phyloP scores from a whole-genome alignment of 2,888 invertebrate genomes.

The Corbicula japonica region DNA sequence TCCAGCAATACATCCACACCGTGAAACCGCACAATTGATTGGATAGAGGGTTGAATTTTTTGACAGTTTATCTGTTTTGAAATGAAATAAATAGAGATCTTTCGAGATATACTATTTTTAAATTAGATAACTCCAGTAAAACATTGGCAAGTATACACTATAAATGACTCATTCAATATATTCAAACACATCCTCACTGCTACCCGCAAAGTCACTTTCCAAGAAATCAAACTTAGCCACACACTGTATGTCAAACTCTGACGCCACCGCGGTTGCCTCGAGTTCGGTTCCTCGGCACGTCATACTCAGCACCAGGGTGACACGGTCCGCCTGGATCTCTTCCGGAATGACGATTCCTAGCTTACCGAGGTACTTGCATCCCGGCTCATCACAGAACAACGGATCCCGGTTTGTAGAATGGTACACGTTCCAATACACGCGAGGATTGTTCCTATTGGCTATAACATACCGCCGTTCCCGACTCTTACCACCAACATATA shows the following conservation, averaged over 20 bases:
- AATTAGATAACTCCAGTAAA: too few species aligned
- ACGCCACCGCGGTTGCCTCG: constrained; percentile 42
- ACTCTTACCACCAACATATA: constrained; percentile 48
- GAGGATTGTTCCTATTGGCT: constrained; percentile 35
- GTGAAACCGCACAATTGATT: too few species aligned
- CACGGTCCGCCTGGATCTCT: neutral
- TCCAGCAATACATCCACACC: too few species aligned
- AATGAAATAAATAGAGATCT: too few species aligned
- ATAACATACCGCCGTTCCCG: constrained; percentile 34
- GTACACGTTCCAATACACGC: constrained; percentile 61
- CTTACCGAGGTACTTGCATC: constrained; percentile 48
- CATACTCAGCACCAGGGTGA: constrained; percentile 47
- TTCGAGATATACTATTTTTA: too few species aligned
- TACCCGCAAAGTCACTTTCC: constrained; percentile 4
- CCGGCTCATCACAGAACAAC: constrained; percentile 54
- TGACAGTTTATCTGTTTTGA: too few species aligned
- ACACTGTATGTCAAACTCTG: constrained; percentile 23
- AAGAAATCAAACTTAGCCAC: constrained; percentile 46
- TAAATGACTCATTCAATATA: constrained; percentile 12
- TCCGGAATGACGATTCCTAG: constrained; percentile 42
- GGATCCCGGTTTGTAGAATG: constrained; percentile 45
- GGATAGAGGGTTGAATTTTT: too few species aligned
- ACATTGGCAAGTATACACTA: too few species aligned
- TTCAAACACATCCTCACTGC: constrained; percentile 24
- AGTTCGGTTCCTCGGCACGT: constrained; percentile 62